These are phyloP conservation scores for Adela reaumurella DNA, from an alignment of 2,888 invertebrate species.

Conservation along the genomic window DNA sequence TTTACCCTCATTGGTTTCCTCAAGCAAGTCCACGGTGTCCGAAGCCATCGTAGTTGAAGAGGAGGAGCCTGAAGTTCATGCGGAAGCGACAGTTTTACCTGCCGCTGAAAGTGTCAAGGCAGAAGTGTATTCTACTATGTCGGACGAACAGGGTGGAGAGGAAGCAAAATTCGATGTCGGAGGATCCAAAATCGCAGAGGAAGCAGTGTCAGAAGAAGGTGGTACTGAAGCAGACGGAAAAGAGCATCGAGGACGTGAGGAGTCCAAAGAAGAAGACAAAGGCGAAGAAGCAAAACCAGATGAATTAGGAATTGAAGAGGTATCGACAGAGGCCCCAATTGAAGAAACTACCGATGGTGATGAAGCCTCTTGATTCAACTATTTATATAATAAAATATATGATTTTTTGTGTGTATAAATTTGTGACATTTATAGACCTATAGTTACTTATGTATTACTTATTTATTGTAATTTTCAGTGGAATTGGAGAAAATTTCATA, in stretches of 20 bases:
- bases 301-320: constrained; percentile 6
- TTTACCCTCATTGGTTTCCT: constrained; percentile 32
- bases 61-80: too few species aligned
- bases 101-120: too few species aligned
- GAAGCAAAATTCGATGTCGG: constrained; percentile 4
- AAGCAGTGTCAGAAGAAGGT: constrained; percentile 4
- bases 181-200: constrained; percentile 2
- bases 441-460: too few species aligned
- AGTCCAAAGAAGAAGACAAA: constrained; percentile 21
- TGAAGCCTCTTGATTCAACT: too few species aligned
- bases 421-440: too few species aligned
- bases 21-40: constrained; percentile 24
- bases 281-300: constrained; percentile 12
- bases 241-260: constrained; percentile 19
- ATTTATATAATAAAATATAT: too few species aligned
- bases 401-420: too few species aligned
- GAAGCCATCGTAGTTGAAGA: constrained; percentile 15
- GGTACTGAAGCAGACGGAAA: constrained; percentile 6
- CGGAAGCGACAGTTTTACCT: too few species aligned
- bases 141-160: constrained; percentile 6
- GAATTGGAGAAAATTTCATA: too few species aligned
- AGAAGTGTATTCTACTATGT: too few species aligned
- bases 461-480: too few species aligned
- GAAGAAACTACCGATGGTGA: constrained; percentile 13
- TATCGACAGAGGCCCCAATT: constrained; percentile 6